These are phyloP conservation scores for Apteryx owenii DNA, from an alignment of 2,113 vertebrate genomes.

Conservation along the genomic window DNA sequence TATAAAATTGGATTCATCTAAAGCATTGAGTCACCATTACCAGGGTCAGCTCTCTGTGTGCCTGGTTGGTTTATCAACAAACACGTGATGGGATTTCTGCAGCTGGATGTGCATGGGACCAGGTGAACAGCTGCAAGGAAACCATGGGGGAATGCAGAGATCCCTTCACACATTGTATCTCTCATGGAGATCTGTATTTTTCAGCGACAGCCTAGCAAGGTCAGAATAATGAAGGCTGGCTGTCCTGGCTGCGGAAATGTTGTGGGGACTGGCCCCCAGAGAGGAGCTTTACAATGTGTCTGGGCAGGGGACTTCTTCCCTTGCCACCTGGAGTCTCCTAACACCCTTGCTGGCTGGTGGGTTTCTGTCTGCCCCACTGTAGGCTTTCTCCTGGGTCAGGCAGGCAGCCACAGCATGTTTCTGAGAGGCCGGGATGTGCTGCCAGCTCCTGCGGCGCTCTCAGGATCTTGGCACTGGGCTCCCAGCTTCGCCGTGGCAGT, in stretches of 20 bases:
- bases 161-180: accelerated
- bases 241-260: too few relatives aligned
- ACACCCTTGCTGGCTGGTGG: too few relatives aligned
- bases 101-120: not conserved
- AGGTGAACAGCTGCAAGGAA: not conserved
- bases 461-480: too few relatives aligned
- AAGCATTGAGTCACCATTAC: not conserved
- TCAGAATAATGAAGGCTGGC: not conserved
- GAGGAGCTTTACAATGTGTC: not conserved
- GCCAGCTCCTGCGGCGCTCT: too few relatives aligned
- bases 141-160: not conserved
- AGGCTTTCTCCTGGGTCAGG: too few relatives aligned
- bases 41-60: not conserved
- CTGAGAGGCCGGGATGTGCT: too few relatives aligned
- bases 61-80: not conserved
- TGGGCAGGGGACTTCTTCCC: not conserved
- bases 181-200: not conserved
- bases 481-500: too few relatives aligned
- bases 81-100: not conserved
- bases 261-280: accelerated
- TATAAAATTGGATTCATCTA: not conserved
- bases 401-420: too few relatives aligned
- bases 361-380: too few relatives aligned
- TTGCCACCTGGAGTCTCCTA: not conserved
- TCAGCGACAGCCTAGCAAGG: not conserved